These are phyloP conservation scores for Cervus canadensis DNA, from an alignment of 2,113 vertebrate genomes.

Conservation along the genomic window DNA sequence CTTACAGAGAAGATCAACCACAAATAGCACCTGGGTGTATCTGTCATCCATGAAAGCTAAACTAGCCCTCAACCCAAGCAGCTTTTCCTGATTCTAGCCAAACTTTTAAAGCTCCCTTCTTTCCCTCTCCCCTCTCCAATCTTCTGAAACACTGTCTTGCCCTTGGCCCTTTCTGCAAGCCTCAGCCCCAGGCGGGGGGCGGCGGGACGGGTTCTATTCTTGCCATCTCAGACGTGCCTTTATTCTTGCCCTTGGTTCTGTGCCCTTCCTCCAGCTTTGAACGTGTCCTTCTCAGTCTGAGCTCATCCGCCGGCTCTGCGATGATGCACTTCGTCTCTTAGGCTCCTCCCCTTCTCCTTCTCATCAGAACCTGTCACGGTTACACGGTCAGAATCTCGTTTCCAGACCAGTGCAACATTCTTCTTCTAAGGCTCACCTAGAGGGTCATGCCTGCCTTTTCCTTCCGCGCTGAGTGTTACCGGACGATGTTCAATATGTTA, in stretches of 20 bases:
- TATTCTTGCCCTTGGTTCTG: conserved; percentile 34
- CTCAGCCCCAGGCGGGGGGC: not conserved
- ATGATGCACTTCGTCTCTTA: not conserved
- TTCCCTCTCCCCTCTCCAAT: not conserved
- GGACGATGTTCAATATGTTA: not conserved
- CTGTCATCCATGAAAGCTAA: not conserved
- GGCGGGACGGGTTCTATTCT: not conserved
- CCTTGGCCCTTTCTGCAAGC: not conserved
- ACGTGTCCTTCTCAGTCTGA: not conserved
- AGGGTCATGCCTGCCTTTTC: not conserved
- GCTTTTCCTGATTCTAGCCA: not conserved
- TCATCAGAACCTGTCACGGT: not conserved
- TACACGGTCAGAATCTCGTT: not conserved
- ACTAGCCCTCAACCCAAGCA: not conserved
- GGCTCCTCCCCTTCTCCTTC: conserved; percentile 39
- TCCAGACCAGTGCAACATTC: not conserved
- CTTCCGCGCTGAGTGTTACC: not conserved
- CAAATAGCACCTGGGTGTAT: not conserved
- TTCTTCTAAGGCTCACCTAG: not conserved
- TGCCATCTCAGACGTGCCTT: not conserved
- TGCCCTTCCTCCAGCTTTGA: conserved; percentile 47
- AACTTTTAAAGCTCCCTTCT: not conserved
- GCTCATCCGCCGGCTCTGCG: not conserved
- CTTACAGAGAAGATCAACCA: not conserved
- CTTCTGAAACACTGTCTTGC: not conserved